A percentile compares a stretch with the other conserved stretches of the same genome.
Conservation (phyloP, 2,113 vertebrate species). For the Spea bombifrons region DNA sequence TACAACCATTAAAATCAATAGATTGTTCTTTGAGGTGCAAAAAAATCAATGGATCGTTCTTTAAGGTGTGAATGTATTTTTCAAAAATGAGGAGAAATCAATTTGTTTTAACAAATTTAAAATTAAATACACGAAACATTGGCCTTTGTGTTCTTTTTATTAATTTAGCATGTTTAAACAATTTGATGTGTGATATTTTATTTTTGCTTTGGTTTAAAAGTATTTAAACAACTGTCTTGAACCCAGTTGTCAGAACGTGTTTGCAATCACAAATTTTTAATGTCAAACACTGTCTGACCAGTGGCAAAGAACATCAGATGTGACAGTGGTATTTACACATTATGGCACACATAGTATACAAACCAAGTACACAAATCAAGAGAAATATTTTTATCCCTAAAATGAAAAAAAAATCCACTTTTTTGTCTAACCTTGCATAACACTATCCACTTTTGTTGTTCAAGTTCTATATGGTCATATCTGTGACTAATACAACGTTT, state of each 20-base stretch:
- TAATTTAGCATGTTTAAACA: conserved; percentile 33
- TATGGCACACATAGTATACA: conserved; percentile 13
- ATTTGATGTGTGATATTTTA: background rate
- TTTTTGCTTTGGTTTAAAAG: too few relatives aligned
- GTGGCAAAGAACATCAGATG: conserved; percentile 25
- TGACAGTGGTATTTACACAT: conserved; percentile 30
- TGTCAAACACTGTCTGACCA: background rate
- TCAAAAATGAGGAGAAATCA: too few relatives aligned
- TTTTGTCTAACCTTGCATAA: background rate
- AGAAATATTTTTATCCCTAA: background rate
- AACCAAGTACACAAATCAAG: background rate
- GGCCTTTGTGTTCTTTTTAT: conserved; percentile 27
- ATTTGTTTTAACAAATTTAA: background rate
- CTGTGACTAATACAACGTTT: background rate
- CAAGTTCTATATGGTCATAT: background rate
- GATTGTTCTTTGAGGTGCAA: too few relatives aligned
- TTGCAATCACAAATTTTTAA: background rate
- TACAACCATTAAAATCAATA: too few relatives aligned
- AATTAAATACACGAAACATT: background rate
- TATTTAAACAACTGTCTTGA: too few relatives aligned
- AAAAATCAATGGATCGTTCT: too few relatives aligned
- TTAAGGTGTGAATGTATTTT: too few relatives aligned
- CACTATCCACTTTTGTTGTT: background rate
- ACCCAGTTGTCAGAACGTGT: background rate
- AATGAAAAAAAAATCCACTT: background rate